phyloP scores from a whole-genome alignment of 1,140 invertebrate genomes.

The Diploscapter pachys region DNA sequence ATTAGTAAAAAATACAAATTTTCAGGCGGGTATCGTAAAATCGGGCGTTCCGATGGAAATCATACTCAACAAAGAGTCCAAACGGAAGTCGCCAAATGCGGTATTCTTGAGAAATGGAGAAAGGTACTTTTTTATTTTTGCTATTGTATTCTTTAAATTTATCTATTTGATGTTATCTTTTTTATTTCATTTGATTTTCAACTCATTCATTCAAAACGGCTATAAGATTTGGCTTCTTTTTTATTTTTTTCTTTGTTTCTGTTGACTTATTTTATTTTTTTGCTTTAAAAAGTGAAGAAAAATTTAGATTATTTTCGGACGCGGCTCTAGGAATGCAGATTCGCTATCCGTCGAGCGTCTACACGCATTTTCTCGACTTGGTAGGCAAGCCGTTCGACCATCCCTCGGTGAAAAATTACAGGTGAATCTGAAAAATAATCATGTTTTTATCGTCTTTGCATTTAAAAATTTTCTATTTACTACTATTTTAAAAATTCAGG shows the following conservation, averaged over 20 bases:
- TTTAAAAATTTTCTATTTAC: too few relatives aligned
- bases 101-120: constrained; percentile 61
- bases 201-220: too few relatives aligned
- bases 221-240: neutral
- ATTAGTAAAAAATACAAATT: constrained; percentile 67
- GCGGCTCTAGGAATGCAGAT: constrained; percentile 67
- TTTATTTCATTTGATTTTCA: constrained; percentile 65
- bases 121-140: neutral
- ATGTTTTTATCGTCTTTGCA: too few relatives aligned
- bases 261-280: constrained; percentile 55
- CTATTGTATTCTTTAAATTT: constrained; percentile 2
- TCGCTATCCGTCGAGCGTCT: neutral
- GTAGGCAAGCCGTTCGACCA: constrained; percentile 86
- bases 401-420: constrained; percentile 72
- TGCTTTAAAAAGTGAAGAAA: constrained; percentile 65
- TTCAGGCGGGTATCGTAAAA: constrained; percentile 88
- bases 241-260: neutral
- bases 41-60: constrained; percentile 99
- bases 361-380: constrained; percentile 72
- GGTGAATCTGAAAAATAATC: too few relatives aligned
- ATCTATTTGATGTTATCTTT: neutral
- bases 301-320: constrained; percentile 85
- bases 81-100: constrained; percentile 87
- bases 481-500: constrained; percentile 64
- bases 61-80: constrained; percentile 86